Percentiles rank a stretch among this genome's conserved stretches.
These are phyloP conservation scores for Myzus persicae DNA, from an alignment of 1,140 invertebrate genomes.

Conservation along the genomic window DNA sequence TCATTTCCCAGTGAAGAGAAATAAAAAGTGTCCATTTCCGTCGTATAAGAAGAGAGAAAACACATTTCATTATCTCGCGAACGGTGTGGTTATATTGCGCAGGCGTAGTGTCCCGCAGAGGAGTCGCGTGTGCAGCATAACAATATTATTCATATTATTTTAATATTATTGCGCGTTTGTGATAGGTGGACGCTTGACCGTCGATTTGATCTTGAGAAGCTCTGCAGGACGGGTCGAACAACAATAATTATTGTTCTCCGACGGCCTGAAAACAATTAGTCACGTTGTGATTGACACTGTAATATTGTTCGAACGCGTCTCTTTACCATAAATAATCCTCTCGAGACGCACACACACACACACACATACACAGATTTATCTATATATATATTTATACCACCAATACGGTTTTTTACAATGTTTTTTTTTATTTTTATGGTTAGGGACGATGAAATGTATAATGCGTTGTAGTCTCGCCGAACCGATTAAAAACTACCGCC, in stretches of 20 bases:
- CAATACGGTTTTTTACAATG: background rate
- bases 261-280: slow-evolving; percentile 19
- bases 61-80: too few relatives aligned
- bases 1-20: too few relatives aligned
- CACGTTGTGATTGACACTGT: background rate
- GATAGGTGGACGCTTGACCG: background rate
- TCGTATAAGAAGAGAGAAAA: too few relatives aligned
- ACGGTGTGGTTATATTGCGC: too few relatives aligned
- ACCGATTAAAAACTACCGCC: background rate
- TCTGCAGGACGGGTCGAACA: background rate
- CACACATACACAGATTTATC: background rate
- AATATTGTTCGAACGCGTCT: background rate
- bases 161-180: background rate
- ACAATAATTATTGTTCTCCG: slow-evolving; percentile 12
- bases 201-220: background rate
- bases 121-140: background rate
- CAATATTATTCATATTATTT: background rate
- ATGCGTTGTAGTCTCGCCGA: background rate
- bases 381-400: background rate
- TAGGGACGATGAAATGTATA: background rate
- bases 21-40: too few relatives aligned
- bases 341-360: background rate
- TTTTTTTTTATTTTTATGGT: background rate
- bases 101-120: background rate
- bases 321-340: background rate